Evolutionary conservation across 2,888 invertebrate species (phyloP).

Genomic region (Plebejus anna): DNA sequence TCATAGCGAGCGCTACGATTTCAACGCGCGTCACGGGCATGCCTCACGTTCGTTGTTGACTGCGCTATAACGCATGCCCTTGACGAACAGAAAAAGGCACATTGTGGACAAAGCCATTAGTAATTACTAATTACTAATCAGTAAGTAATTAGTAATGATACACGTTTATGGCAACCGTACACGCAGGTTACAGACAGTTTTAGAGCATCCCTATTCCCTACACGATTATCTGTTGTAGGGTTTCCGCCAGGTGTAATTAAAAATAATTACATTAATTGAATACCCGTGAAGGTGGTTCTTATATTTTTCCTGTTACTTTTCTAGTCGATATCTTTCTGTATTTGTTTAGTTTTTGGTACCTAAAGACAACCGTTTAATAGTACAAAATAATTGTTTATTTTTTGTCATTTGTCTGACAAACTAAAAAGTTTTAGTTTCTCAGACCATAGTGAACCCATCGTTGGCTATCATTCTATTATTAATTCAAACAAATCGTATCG

Average conservation of each 20-base stretch:
- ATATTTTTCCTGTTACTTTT: neutral
- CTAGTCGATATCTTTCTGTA: neutral
- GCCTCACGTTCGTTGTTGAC: too few relatives aligned
- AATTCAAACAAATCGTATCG: too few relatives aligned
- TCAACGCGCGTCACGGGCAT: too few relatives aligned
- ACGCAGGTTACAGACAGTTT: neutral
- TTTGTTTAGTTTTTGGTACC: neutral
- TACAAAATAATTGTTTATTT: too few relatives aligned
- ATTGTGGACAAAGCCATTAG: neutral
- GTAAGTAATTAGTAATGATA: neutral
- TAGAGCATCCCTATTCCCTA: slow-evolving; percentile 2
- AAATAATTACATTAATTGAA: slow-evolving; percentile 6
- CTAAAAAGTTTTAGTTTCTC: too few relatives aligned
- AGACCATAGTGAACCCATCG: too few relatives aligned
- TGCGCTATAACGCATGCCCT: too few relatives aligned
- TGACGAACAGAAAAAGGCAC: too few relatives aligned
- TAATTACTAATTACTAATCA: neutral
- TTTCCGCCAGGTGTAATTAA: slow-evolving; percentile 12
- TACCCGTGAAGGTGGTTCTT: neutral
- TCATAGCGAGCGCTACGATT: too few relatives aligned
- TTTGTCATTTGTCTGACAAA: too few relatives aligned
- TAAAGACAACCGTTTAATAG: neutral
- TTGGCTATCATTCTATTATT: too few relatives aligned
- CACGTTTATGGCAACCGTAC: neutral
- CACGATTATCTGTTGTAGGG: slow-evolving; percentile 1